These are phyloP conservation scores for Autographa pulchrina DNA, from an alignment of 2,888 invertebrate genomes.

Conservation along the genomic window DNA sequence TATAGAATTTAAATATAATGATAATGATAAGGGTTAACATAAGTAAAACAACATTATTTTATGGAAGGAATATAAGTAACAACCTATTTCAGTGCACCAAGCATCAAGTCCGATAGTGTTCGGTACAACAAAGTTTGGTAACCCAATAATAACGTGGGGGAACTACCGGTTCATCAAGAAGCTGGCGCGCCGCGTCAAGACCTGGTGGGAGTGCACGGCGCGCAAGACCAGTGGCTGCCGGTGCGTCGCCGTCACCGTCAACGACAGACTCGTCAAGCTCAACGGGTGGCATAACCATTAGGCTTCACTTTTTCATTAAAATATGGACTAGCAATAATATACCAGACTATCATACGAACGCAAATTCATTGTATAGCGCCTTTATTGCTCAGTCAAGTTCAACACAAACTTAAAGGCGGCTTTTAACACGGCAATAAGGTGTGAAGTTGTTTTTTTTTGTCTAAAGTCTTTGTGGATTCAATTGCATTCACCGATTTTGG, in stretches of 20 bases:
- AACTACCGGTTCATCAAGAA: slow-evolving; percentile 82
- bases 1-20: not conserved
- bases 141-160: slow-evolving; percentile 82
- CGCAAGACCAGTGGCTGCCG: slow-evolving; percentile 77
- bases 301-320: not conserved
- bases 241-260: slow-evolving; percentile 79
- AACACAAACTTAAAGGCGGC: too few relatives aligned
- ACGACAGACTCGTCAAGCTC: slow-evolving; percentile 76
- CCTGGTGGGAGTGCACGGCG: slow-evolving; percentile 84
- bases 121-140: slow-evolving; percentile 78
- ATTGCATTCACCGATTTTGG: not conserved
- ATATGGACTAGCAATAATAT: not conserved
- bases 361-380: not conserved
- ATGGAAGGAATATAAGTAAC: slow-evolving; percentile 7
- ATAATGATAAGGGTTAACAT: not conserved
- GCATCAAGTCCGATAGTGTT: slow-evolving; percentile 66
- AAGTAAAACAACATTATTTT: not conserved
- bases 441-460: not conserved
- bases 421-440: too few relatives aligned
- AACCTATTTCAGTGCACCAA: slow-evolving; percentile 11
- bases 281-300: slow-evolving; percentile 83
- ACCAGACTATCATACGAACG: not conserved
- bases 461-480: not conserved
- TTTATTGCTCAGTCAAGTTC: not conserved
- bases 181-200: slow-evolving; percentile 74